A percentile compares a stretch with the other conserved stretches of the same genome.
phyloP scores from a whole-genome alignment of 2,888 invertebrate species.

The Coecobrya sp. region DNA sequence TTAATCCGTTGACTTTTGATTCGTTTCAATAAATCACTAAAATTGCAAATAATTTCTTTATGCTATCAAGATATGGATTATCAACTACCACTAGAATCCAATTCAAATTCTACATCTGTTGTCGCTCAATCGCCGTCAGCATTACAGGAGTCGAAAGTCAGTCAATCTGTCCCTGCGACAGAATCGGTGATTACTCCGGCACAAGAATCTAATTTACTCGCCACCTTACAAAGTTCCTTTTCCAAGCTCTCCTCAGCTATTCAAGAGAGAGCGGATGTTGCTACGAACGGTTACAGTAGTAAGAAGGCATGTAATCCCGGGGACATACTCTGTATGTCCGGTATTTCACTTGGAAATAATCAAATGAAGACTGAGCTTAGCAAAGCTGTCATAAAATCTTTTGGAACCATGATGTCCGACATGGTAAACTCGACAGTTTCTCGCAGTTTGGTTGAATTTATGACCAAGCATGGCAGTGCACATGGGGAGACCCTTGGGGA shows the following conservation, averaged over 20 bases:
- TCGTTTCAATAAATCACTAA: too few species aligned
- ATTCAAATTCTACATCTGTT: neutral
- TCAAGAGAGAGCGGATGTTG: constrained; percentile 70
- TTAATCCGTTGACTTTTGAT: too few species aligned
- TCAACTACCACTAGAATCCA: constrained; percentile 58
- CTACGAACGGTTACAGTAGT: neutral
- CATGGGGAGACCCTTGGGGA: constrained; percentile 70
- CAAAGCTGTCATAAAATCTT: constrained; percentile 75
- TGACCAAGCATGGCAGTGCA: constrained; percentile 56
- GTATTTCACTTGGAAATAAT: neutral
- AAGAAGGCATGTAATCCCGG: constrained; percentile 62
- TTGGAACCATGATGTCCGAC: constrained; percentile 79
- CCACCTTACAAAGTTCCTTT: constrained; percentile 55
- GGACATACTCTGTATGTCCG: constrained; percentile 71
- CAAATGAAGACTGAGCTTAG: constrained; percentile 71
- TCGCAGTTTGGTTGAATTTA: constrained; percentile 68
- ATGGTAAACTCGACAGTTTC: constrained; percentile 82
- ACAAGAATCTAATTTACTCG: constrained; percentile 61
- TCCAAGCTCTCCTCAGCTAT: constrained; percentile 73
- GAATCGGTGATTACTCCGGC: constrained; percentile 33
- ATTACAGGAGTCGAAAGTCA: neutral
- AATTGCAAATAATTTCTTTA: neutral
- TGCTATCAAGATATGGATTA: constrained; percentile 71
- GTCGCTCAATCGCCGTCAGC: neutral
- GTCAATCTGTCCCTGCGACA: neutral